Base-by-base conservation (phyloP, 1,140 invertebrate genomes). In the Bombus impatiens region DNA sequence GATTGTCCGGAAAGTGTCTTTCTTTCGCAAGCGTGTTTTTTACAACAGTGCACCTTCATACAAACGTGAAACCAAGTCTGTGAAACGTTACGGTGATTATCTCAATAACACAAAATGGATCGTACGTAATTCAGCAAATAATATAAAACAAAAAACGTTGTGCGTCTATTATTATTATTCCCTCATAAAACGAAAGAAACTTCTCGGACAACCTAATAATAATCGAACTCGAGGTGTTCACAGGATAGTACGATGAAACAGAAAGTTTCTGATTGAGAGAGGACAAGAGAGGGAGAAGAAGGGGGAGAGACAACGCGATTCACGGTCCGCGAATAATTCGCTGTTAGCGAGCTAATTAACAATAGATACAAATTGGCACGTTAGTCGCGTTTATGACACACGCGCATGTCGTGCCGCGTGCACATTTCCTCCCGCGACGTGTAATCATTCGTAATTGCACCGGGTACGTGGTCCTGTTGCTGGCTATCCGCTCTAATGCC, bases 291-390 rank as follows among this genome's bases (percentile, higher is more conserved):
- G 37, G 9, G 9, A 40, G 10, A 25, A 28, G 4, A 10, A 59
- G 25, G 9, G 12, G 22, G 28, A 42, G 28, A 25, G 78, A 40
- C 15, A 74, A 18, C 42, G 42, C 42, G 40, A 76, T 82, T 47
- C 72, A 76, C 37, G 78, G 40, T 86, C 68, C 67, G 80, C 70
- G 74, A 65, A 80, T 89, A 88, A 89, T 81, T 89, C 88, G 78
- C 67, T 81, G 85, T 89, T 89, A 86, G 88, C 81, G 32, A 67
- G 85, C 78, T 89, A 89, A 89, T 89, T 89, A 89, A 82, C 85
- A 76, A 89, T 79, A 78, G 59, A 59, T 87, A 84, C 62, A 89
- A 89, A 89, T 89, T 89, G 88, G 75, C 67, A 76, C 65, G 88
- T 87, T 86, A 81, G 62, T 62, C 62, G 87, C 83, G 83, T 85